These are phyloP conservation scores for Lycopodina hypogea DNA, from an alignment of 37 sponge, comb jelly and placozoan genomes.

Conservation along the genomic window DNA sequence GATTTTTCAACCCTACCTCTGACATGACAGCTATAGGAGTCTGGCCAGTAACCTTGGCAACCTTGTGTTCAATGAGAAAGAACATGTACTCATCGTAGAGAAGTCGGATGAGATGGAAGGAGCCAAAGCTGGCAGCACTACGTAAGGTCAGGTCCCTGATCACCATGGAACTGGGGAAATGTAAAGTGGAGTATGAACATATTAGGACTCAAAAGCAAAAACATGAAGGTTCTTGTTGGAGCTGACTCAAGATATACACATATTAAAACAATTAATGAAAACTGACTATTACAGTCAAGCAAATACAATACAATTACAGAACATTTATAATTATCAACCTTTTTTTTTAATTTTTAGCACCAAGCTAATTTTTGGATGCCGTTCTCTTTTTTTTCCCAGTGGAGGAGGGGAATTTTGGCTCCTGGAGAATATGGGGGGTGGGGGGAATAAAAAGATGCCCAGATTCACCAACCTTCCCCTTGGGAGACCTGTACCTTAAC, in stretches of 20 bases:
- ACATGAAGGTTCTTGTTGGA: background rate
- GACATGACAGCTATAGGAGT: slow-evolving; percentile 93
- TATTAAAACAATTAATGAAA: background rate
- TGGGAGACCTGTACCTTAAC: too few relatives aligned
- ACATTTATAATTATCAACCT: too few relatives aligned
- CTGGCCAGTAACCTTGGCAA: slow-evolving; percentile 72
- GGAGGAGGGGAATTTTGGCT: too few relatives aligned
- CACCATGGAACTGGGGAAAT: slow-evolving; percentile 86
- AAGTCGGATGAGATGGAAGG: slow-evolving; percentile 95
- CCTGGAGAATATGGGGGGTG: too few relatives aligned
- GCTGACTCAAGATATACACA: too few relatives aligned
- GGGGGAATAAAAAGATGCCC: too few relatives aligned
- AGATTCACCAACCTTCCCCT: too few relatives aligned
- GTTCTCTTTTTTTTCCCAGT: too few relatives aligned
- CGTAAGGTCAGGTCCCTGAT: slow-evolving; percentile 97
- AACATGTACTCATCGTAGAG: slow-evolving; percentile 99
- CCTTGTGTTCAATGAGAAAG: slow-evolving; percentile 94
- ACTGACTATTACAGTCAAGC: background rate
- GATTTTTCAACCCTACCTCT: slow-evolving; percentile 63
- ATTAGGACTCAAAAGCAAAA: background rate
- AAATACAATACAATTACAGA: too few relatives aligned
- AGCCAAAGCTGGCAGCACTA: slow-evolving; percentile 98
- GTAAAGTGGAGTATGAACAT: background rate
- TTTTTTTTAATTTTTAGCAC: too few relatives aligned
- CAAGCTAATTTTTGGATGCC: too few relatives aligned